phyloP scores from a whole-genome alignment of 1,140 invertebrate species.

The Cyrtorhinus lividipennis region DNA sequence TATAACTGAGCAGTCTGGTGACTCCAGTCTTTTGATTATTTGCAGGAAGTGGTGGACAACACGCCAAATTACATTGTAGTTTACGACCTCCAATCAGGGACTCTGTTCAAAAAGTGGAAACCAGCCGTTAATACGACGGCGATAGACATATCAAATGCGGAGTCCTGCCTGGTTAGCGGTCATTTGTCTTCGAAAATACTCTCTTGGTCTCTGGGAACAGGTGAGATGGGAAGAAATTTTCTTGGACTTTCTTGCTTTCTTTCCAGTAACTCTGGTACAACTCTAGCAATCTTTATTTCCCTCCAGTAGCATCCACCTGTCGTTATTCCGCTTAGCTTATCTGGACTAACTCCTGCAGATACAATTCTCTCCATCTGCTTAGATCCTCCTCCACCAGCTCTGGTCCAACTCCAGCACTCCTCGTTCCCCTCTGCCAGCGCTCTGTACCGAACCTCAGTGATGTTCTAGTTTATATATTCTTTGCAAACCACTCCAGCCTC shows the following conservation, averaged over 20 bases:
- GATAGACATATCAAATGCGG: constrained; percentile 62
- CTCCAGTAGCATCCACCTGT: neutral
- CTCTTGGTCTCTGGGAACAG: constrained; percentile 79
- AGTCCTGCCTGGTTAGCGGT: constrained; percentile 66
- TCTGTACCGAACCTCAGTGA: too few species aligned
- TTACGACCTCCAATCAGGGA: constrained; percentile 83
- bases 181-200: constrained; percentile 63
- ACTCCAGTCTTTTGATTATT: too few species aligned
- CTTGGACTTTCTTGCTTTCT: neutral
- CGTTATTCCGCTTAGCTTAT: neutral
- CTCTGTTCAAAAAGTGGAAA: constrained; percentile 81
- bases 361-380: too few species aligned
- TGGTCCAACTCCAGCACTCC: too few species aligned
- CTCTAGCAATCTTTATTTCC: neutral
- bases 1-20: neutral
- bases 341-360: too few species aligned
- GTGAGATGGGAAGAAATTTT: too few species aligned
- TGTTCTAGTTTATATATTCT: too few species aligned
- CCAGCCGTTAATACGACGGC: constrained; percentile 61
- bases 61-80: constrained; percentile 78
- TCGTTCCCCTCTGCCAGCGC: too few species aligned
- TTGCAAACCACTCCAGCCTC: too few species aligned
- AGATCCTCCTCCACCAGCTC: too few species aligned
- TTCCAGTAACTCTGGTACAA: neutral
- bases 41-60: constrained; percentile 62